Evolutionary conservation across 2,113 vertebrate species (phyloP).

Genomic region (Seriola quinqueradiata): DNA sequence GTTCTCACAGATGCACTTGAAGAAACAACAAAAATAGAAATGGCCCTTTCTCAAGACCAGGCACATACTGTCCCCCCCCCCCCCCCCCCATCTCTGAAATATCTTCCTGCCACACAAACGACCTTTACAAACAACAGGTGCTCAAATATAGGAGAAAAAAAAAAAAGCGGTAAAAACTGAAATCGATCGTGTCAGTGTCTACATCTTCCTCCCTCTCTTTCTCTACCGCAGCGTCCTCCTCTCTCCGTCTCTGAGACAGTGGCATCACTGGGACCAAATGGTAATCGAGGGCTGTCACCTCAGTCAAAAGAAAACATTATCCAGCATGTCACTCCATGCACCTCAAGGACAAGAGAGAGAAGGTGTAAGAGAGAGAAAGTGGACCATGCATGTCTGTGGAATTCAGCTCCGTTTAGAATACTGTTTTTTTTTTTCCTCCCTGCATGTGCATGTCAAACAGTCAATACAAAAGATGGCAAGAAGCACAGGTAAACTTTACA

Average conservation of each 20-base stretch:
- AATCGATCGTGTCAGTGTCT: conserved; percentile 34
- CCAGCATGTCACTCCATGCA: conserved; percentile 34
- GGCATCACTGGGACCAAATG: conserved; percentile 49
- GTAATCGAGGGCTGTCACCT: conserved; percentile 53
- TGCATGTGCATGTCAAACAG: conserved; percentile 9
- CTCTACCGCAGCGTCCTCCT: background rate
- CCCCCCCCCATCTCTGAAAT: conserved; percentile 37
- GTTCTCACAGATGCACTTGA: conserved; percentile 9
- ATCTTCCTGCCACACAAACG: conserved; percentile 34
- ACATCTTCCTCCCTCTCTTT: conserved; percentile 15
- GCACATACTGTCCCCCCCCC: conserved; percentile 39
- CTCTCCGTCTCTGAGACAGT: conserved; percentile 23
- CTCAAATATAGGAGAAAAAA: conserved; percentile 7
- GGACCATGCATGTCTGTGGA: background rate
- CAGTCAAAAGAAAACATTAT: conserved; percentile 51
- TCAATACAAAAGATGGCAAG: background rate
- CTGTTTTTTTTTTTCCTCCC: background rate
- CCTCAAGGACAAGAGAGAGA: conserved; percentile 25
- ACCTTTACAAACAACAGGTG: conserved; percentile 54
- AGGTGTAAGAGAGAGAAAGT: background rate
- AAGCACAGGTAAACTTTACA: background rate
- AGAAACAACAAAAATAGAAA: conserved; percentile 37
- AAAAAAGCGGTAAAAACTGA: conserved; percentile 26
- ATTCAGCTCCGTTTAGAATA: background rate
- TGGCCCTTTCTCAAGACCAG: conserved; percentile 21